A percentile compares a stretch with the other conserved stretches of the same genome.
Conservation (phyloP, 2,113 vertebrate species). For the Tringa solitaria region DNA sequence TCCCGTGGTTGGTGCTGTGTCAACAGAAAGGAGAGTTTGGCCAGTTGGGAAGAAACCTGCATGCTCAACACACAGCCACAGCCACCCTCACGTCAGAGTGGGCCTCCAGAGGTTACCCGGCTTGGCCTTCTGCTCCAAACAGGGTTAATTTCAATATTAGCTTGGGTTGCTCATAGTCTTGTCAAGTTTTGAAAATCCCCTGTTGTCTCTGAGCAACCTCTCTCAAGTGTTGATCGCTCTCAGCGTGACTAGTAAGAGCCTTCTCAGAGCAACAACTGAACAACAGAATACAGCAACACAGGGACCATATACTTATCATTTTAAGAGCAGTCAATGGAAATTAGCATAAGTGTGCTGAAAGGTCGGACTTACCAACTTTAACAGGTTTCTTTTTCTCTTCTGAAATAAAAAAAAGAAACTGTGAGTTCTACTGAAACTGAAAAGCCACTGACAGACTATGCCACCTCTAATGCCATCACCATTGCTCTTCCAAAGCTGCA, state of each 20-base stretch:
- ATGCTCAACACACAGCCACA: background rate
- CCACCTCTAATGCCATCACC: background rate
- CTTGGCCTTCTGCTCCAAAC: background rate
- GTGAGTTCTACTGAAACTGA: conserved; percentile 1
- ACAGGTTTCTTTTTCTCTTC: conserved; percentile 60
- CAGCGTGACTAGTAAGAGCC: background rate
- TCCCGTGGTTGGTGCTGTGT: background rate
- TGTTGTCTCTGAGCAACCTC: background rate
- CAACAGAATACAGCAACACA: background rate
- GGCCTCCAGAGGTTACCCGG: background rate
- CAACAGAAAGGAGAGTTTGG: background rate
- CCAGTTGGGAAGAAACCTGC: background rate
- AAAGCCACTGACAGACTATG: background rate
- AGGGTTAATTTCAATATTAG: background rate
- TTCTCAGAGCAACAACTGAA: background rate
- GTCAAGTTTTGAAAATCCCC: background rate
- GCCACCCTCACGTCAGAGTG: background rate
- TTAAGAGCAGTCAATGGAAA: background rate
- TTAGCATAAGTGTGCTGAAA: background rate
- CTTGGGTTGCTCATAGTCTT: background rate
- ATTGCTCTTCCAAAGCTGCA: background rate
- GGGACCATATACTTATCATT: background rate
- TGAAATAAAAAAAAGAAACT: background rate
- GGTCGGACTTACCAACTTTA: conserved; percentile 63
- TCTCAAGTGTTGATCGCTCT: background rate